Base-by-base conservation (phyloP, 2,797 vertebrate species). In the Esox masquinongy region DNA sequence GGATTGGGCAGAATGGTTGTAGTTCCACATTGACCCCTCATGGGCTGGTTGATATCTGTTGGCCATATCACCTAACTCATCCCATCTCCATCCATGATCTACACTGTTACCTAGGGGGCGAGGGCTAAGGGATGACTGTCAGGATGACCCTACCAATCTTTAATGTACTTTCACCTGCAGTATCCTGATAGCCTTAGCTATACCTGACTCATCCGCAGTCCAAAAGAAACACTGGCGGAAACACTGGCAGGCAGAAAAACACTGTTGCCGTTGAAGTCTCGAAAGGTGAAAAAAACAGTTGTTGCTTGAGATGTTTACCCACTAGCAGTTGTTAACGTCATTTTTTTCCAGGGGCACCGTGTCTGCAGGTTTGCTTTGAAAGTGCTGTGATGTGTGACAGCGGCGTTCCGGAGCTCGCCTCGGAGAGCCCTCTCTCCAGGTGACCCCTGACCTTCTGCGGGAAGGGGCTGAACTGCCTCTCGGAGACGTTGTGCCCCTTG, bases 391-490 rank as follows among this genome's bases (percentile, higher is more conserved):
- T 34, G 66, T 68, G 66, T 68, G 66, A 68, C 31, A 36, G 66
- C 66, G 2, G 66, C 17, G 66, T 68, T 68, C 31, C 66, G 34
- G 66, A 19, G 31, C 66, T n/a, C 24, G 34, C 24, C 34, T 61
- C 9, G 17, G 61, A 19, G 51, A 56, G 12, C 4, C 39, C 11
- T 79, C 73, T 53, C 67, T 82, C 61, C 72, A 73, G 47, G 72
- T 79, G 69, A 81, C 79, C 75, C 70, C 69, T 53, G 75, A 72
- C 36, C 68, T 56, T 72, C 73, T 77, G 70, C 56, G 75, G 77
- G 73, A 78, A 49, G 36, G 68, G 1, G 76, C 22, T 75, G 80
- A 79, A 74, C 79, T 79, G 74, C 22, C 51, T 74, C 75, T 82
- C 78, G 17, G 53, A 73, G 49, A 68, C 63, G 43, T 39, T 66